Evolutionary conservation across 23 tunicate genomes (phyloP), one percentile per base, ranked within the genome.

Genomic region (Clavelina lepadiformis): DNA sequence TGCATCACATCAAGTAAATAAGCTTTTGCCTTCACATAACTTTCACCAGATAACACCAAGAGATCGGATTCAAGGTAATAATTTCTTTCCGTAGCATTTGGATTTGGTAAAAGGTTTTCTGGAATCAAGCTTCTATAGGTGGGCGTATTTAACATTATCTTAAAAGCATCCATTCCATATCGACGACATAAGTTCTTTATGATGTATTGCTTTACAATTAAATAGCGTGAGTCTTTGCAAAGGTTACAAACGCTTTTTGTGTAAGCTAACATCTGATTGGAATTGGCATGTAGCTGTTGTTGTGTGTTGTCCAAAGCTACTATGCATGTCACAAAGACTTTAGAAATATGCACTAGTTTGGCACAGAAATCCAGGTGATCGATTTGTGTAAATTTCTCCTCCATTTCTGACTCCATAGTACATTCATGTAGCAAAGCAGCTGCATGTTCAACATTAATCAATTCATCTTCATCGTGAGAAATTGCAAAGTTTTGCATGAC

Each of bases 131-230:
- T 15, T 38, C 57, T 65, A 46, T 44, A 76, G 29, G 26, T 31
- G 3, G 56, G 51, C 38, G 65, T 38, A 23, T 53, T 33, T n/a
- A 76, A 31, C 65, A 76, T 3, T 34, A 66, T 35, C 58, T 66
- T 27, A 24, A 76, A 35, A 21, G 64, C 54, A 55, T 56, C 58
- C 38, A 61, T 38, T 13, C 82, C 82, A 41, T 64, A 56, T 8
- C 66, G 66, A n/a, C 67, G 73, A 51, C 82, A 76, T 7, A 76
- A 24, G 1, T 18, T 28, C 46, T 76, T 76, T 11, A 71, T 38
- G 1, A 71, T 56, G 65, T 56, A 71, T 33, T 56, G 77, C 25
- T 71, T 35, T 52, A 71, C 38, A 28, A 56, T 53, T 18, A 34
- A 28, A 23, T 22, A 33, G 29, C 37, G 25, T 6, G 36, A 35